These are phyloP conservation scores for Keiferia lycopersicella DNA, from an alignment of 2,888 invertebrate species.

Conservation along the genomic window DNA sequence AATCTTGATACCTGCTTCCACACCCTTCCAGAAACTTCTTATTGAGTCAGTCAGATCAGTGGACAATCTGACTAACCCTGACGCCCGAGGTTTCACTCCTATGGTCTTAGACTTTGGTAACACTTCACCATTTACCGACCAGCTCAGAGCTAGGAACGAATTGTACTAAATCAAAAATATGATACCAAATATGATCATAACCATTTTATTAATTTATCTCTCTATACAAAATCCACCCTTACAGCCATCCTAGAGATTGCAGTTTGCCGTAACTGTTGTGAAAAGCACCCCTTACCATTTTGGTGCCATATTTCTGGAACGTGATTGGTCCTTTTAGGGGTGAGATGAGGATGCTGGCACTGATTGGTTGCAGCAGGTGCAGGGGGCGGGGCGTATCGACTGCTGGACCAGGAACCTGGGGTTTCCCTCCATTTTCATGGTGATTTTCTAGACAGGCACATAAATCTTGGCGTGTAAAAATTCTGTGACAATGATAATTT, in stretches of 20 bases:
- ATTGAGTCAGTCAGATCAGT: conserved; percentile 31
- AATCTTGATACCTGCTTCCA: conserved; percentile 69
- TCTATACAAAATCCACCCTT: conserved; percentile 37
- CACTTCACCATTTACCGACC: conserved; percentile 37
- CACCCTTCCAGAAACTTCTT: conserved; percentile 42
- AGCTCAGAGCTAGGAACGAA: conserved; percentile 41
- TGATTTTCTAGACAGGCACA: not conserved
- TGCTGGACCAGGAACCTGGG: conserved; percentile 36
- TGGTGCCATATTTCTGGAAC: conserved; percentile 62
- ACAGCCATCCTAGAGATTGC: conserved; percentile 5
- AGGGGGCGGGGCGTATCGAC: conserved; percentile 62
- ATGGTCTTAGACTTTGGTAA: conserved; percentile 21
- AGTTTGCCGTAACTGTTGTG: conserved; percentile 1
- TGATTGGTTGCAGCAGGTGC: conserved; percentile 68
- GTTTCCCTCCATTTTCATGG: conserved; percentile 15
- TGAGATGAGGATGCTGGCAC: conserved; percentile 50
- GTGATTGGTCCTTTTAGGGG: conserved; percentile 60
- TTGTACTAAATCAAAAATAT: conserved; percentile 67
- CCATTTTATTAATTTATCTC: conserved; percentile 57
- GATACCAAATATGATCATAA: conserved; percentile 52
- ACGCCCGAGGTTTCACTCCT: conserved; percentile 22
- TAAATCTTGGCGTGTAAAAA: not conserved
- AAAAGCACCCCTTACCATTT: conserved; percentile 48
- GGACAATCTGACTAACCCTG: conserved; percentile 11
- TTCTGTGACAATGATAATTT: not conserved